Conservation (phyloP, 2,888 invertebrate genomes). For the Heteropelma amictum region DNA sequence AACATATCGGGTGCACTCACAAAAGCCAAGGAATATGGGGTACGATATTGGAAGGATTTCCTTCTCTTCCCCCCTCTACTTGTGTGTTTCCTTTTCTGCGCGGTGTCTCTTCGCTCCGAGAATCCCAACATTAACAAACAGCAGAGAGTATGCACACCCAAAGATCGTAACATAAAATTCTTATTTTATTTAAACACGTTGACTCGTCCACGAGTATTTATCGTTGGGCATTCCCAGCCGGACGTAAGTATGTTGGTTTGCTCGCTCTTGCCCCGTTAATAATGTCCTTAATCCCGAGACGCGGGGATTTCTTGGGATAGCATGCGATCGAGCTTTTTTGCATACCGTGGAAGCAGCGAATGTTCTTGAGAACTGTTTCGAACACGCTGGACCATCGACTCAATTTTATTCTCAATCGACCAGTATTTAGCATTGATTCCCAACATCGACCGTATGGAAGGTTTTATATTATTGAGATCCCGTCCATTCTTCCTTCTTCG, state of each 20-base stretch:
- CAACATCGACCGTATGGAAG: constrained; percentile 20
- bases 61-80: constrained; percentile 34
- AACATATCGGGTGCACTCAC: constrained; percentile 34
- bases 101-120: constrained; percentile 35
- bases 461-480: constrained; percentile 14
- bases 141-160: constrained; percentile 51
- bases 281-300: constrained; percentile 75
- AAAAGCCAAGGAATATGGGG: constrained; percentile 21
- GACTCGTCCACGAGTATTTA: constrained; percentile 70
- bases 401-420: constrained; percentile 35
- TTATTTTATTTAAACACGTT: constrained; percentile 75
- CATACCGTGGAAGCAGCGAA: constrained; percentile 44
- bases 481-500: neutral
- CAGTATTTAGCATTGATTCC: constrained; percentile 26
- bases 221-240: constrained; percentile 73
- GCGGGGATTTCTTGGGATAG: constrained; percentile 50
- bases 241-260: constrained; percentile 73
- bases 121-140: constrained; percentile 44
- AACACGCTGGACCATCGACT: constrained; percentile 39
- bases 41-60: constrained; percentile 45
- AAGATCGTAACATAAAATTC: constrained; percentile 75
- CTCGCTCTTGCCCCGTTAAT: constrained; percentile 74
- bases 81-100: neutral
- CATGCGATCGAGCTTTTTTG: constrained; percentile 46
- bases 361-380: constrained; percentile 29